Base-by-base conservation (phyloP, 1,140 invertebrate genomes). In the Orchestia grillus region DNA sequence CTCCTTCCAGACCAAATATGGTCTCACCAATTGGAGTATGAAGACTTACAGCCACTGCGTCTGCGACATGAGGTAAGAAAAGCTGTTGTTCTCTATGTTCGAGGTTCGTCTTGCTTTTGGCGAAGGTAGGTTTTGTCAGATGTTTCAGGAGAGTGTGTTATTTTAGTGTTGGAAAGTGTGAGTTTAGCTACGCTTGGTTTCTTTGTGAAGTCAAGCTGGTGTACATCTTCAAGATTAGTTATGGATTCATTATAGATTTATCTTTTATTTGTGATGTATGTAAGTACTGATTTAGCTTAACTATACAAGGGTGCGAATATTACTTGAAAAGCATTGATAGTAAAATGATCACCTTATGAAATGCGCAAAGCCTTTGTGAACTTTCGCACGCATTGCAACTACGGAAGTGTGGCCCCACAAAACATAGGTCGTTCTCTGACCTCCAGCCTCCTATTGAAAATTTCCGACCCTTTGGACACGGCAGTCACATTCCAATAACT, bases 21-120 rank as follows among this genome's bases (percentile, higher is more conserved):
- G 98, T 42, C 97, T 98, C 40, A 98, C 98, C 98, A 99, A 99
- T 97, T 99, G 98, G 98, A 97, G 98, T 47, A 98, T 99, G 90
- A 98, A 98, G 97, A 99, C 98, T 0, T 97, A 99, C 44, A 99
- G 98, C 98, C 98, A 99, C 97, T 99, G 99, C 97, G 97, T 98
- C 96, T 99, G 99, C 97, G 99, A 99, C 97, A 98, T 98, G 97
- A 98, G 98, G 99, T 99, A 98, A 94, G 92, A 28, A 90, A 87
- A 15, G 43, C 41, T 42, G 42, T 42, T 42, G 87, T 90, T 41
- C 11, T 16, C n/a, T n/a, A n/a, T n/a, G 42, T 90, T 41, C 88
- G 42, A 44, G 88, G 43, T 43, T 77, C 28, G 62, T 77, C 62
- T 23, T 77, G 28, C 36, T 77, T 77, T 77, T 77, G 36, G 6